Evolutionary conservation across 1,140 invertebrate species (phyloP), one percentile per base, ranked within the genome.

Genomic region (Parapsyche elsis): DNA sequence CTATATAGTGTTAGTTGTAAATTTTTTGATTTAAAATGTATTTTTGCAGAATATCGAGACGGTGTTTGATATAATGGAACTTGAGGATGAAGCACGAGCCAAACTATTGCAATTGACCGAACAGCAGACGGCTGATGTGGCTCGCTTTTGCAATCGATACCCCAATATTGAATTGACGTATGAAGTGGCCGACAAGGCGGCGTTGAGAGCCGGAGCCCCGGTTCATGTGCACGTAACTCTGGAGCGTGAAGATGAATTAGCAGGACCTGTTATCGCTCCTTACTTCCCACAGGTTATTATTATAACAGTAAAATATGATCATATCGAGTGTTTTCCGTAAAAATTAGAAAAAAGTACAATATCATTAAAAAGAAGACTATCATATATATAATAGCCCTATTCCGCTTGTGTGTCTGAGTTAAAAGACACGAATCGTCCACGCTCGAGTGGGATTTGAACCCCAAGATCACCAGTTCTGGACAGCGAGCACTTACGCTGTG

Each of bases 51-150:
- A 92, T 81, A 94, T 99, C 5, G 97, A 99, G 87, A 98, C 97
- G 0, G 96, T 99, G 7, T 99, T 99, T 88, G 98, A 99, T 85
- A 94, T 99, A 61, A 98, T 99, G 94, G 98, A 99, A 86, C 89
- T 99, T 81, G 98, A 99, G 85, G 98, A 99, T 87, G 94, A 96
- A 9, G 97, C 97, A 24, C 90, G 99, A 38, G 94, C 93, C 76
- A 92, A 94, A 79, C 88, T 99, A 9, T 87, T 99, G 49, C 94
- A 96, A 84, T 88, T 99, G 80, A 92, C 91, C 0, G 94, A 98
- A 61, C 84, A 90, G 0, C 95, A 99, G 89, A 98, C 99, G 94
- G 95, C 95, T 0, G 98, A 99, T 87, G 98, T 99, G 0, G 98
- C 98, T 0, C 91, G 95, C 64, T 99, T 99, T 90, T 99, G 98